Conservation (phyloP, 2,797 vertebrate species). For the Botia almorhae region DNA sequence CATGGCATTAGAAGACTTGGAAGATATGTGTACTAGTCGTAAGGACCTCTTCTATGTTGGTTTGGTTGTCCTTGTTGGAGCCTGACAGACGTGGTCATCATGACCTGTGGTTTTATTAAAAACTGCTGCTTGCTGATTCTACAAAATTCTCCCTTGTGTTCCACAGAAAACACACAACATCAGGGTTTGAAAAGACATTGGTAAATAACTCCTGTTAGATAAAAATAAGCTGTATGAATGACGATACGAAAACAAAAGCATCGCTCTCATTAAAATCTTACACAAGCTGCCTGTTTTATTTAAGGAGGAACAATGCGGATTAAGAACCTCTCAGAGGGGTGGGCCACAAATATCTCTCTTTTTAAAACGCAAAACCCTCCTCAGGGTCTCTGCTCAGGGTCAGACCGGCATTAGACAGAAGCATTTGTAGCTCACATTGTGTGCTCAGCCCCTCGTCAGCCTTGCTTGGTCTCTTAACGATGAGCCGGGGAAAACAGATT, state of each 20-base stretch:
- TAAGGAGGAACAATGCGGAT: background rate
- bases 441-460: constrained; percentile 19
- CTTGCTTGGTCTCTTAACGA: constrained; percentile 18
- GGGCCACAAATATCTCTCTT: constrained; percentile 3
- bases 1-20: too few species aligned
- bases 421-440: constrained; percentile 35
- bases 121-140: too few species aligned
- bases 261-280: constrained; percentile 7
- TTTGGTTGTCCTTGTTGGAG: too few species aligned
- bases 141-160: too few species aligned
- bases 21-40: too few species aligned
- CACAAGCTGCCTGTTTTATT: background rate
- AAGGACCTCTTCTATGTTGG: too few species aligned
- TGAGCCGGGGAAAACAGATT: constrained; percentile 46
- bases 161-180: too few species aligned
- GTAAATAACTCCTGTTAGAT: background rate
- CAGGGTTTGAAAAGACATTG: too few species aligned
- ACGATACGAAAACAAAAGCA: constrained; percentile 7
- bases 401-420: constrained; percentile 26
- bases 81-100: too few species aligned
- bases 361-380: constrained; percentile 23
- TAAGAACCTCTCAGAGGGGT: constrained; percentile 21
- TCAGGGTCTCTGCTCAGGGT: constrained; percentile 24
- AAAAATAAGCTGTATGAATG: background rate
- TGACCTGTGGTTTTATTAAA: too few species aligned